Percentiles rank a stretch among this genome's conserved stretches.
These are phyloP conservation scores for Halcyon leucocephala DNA, from an alignment of 2,797 vertebrate genomes.

Conservation along the genomic window DNA sequence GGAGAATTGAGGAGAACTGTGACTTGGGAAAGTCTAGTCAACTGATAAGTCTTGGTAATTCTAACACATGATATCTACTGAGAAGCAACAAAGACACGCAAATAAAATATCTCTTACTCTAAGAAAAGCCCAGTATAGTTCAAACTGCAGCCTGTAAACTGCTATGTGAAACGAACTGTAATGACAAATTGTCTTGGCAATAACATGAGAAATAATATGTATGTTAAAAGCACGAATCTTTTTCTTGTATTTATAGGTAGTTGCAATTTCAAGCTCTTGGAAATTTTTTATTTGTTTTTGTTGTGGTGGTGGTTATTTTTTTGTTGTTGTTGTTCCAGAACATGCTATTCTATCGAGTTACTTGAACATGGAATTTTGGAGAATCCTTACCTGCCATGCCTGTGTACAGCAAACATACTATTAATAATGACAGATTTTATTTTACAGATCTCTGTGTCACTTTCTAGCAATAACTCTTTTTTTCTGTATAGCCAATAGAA, in stretches of 20 bases:
- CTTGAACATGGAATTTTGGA: background rate
- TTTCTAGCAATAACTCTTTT: background rate
- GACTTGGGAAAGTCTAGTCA: background rate
- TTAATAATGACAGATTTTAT: background rate
- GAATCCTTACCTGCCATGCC: background rate
- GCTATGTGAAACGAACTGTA: background rate
- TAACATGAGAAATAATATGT: background rate
- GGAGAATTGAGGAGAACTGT: background rate
- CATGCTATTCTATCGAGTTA: background rate
- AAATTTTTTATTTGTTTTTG: background rate
- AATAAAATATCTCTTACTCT: background rate
- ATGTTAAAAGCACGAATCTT: background rate
- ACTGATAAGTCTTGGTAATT: background rate
- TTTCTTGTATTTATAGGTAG: background rate
- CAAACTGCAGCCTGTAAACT: background rate
- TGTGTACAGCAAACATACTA: background rate
- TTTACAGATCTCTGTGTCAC: background rate
- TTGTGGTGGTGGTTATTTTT: too few relatives aligned
- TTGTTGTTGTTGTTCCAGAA: background rate
- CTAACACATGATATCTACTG: background rate
- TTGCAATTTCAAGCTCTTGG: background rate
- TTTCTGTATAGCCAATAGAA: background rate
- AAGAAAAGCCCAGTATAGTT: background rate
- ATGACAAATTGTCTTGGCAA: background rate
- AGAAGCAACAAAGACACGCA: background rate